Percentiles rank a stretch among this genome's conserved stretches.
These are phyloP conservation scores for Tetrao urogallus DNA, from an alignment of 2,113 vertebrate genomes.

Conservation along the genomic window DNA sequence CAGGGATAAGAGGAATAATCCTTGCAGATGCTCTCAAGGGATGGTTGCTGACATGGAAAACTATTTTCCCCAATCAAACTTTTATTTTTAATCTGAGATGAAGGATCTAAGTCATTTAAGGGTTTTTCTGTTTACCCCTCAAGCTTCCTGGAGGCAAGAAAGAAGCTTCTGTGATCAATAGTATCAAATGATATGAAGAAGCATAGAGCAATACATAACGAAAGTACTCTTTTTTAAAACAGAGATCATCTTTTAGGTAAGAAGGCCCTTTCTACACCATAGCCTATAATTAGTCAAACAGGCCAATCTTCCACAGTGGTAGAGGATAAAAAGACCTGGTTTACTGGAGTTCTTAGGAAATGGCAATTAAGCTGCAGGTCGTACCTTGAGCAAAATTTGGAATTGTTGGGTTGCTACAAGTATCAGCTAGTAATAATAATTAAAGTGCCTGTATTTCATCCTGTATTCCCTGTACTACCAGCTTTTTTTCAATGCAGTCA, in stretches of 20 bases:
- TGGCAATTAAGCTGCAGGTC: not conserved
- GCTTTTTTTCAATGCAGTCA: not conserved
- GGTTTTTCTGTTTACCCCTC: constrained; percentile 70
- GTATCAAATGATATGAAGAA: constrained; percentile 44
- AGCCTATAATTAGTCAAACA: not conserved
- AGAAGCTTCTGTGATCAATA: constrained; percentile 60
- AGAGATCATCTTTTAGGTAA: not conserved
- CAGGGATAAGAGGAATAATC: constrained; percentile 18
- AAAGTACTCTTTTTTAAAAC: not conserved
- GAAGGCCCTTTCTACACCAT: not conserved
- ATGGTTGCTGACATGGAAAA: constrained; percentile 55
- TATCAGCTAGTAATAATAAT: not conserved
- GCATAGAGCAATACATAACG: not conserved
- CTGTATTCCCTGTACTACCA: not conserved
- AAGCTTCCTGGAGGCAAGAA: constrained; percentile 66
- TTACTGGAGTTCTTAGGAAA: not conserved
- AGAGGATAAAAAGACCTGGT: not conserved
- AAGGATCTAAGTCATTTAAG: constrained; percentile 64
- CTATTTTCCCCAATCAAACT: constrained; percentile 60
- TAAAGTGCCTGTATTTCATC: not conserved
- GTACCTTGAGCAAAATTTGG: not conserved
- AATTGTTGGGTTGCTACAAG: not conserved
- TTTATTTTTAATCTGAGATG: constrained; percentile 64
- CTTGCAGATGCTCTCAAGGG: constrained; percentile 37
- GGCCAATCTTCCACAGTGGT: not conserved